phyloP scores from a whole-genome alignment of 2,888 invertebrate species.

The Oegoconia quadripuncta region DNA sequence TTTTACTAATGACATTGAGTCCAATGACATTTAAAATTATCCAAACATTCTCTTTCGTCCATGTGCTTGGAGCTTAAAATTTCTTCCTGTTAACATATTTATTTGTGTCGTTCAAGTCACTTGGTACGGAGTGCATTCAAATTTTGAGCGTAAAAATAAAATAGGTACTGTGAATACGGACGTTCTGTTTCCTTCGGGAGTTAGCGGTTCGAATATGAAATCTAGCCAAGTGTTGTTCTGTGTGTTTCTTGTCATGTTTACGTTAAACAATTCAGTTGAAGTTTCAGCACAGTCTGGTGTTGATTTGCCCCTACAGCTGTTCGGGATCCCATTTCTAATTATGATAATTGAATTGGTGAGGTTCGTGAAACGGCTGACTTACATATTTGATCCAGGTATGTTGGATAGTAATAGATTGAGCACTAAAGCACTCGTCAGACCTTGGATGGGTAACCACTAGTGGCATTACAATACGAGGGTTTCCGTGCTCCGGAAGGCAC shows the following conservation, averaged over 20 bases:
- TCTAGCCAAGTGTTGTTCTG: not conserved
- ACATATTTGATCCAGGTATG: slow-evolving; percentile 17
- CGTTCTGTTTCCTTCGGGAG: too few species aligned
- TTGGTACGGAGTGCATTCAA: too few species aligned
- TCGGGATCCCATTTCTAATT: slow-evolving; percentile 17
- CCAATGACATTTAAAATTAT: not conserved
- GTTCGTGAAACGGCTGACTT: slow-evolving; percentile 15
- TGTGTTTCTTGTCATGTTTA: slow-evolving; percentile 7
- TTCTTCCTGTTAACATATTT: too few species aligned
- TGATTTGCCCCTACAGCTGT: slow-evolving; percentile 15
- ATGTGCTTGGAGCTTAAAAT: not conserved
- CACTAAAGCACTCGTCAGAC: not conserved
- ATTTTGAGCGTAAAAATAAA: too few species aligned
- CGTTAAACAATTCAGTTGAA: slow-evolving; percentile 12
- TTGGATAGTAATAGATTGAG: not conserved
- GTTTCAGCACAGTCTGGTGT: slow-evolving; percentile 14
- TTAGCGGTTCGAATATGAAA: slow-evolving; percentile 3
- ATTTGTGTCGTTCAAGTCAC: too few species aligned
- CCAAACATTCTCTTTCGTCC: slow-evolving; percentile 2
- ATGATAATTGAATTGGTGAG: slow-evolving; percentile 11
- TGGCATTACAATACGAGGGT: too few species aligned
- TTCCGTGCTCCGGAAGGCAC: too few species aligned
- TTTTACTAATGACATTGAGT: slow-evolving; percentile 10
- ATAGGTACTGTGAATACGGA: too few species aligned
- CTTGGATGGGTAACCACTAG: too few species aligned